Evolutionary conservation across 2,113 vertebrate species (phyloP), one percentile per base, ranked within the genome.

Genomic region (Anseranas semipalmata): DNA sequence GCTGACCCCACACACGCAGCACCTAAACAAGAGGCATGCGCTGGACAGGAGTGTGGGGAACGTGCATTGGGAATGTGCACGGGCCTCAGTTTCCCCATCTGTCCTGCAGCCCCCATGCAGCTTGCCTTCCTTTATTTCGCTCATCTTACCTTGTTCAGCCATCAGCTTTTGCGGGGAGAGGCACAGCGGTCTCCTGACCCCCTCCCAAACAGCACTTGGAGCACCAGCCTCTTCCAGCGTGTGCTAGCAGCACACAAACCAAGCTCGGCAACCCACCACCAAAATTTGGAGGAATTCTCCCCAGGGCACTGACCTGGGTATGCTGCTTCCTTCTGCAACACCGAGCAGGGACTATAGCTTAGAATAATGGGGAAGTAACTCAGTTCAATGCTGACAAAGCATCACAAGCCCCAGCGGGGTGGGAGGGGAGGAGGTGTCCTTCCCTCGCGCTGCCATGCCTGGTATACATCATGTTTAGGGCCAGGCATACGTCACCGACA

Each of bases 301-400:
- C 83, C 90, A 91, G 89, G 96, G 92, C 92, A 96, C 91, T 95
- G 96, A 96, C 95, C 96, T 96, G 96, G 62, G 93, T 96, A 96
- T 89, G 89, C 93, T 96, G 94, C 93, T 97, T 96, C 96, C 96
- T 97, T 96, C 96, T 96, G 87, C 96, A 96, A 96, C 95, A 95
- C 75, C 50, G 92, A 97, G 94, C 95, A 97, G 59, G 93, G 89
- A 96, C 95, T 97, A 97, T 96, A 96, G 95, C 93, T 96, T 91
- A 89, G 96, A 96, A 97, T 97, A 97, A 97, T 96, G 95, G 95
- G 91, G 95, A 97, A 97, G 96, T 97, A 97, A 96, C 96, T 97
- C 95, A 89, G 96, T 89, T 96, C 96, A 95, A 81, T 85, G 95
- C 93, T 97, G 94, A 97, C 95, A 97, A 97, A 97, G 96, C 96